phyloP scores from a whole-genome alignment of 2,888 invertebrate species.

The Colostygia pectinataria region DNA sequence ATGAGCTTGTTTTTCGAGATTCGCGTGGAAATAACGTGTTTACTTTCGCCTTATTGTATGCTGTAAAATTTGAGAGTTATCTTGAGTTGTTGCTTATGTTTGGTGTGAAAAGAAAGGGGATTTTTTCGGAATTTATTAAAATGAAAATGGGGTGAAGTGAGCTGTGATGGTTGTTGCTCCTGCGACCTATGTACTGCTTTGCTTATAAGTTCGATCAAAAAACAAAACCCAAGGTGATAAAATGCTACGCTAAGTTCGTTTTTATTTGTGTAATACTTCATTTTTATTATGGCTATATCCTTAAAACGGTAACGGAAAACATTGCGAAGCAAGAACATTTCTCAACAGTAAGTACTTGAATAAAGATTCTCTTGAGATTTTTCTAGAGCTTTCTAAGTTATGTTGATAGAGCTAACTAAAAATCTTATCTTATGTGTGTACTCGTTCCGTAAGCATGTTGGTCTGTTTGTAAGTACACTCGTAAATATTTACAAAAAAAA shows the following conservation, averaged over 20 bases:
- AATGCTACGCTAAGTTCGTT: neutral
- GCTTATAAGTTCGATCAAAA: too few relatives aligned
- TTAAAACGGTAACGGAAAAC: slow-evolving; percentile 4
- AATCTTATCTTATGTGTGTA: neutral
- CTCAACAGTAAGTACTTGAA: slow-evolving; percentile 9
- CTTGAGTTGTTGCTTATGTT: slow-evolving; percentile 22
- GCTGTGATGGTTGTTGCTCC: neutral
- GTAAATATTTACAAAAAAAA: too few relatives aligned
- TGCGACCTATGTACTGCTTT: too few relatives aligned
- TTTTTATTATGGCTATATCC: neutral
- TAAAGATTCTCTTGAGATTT: slow-evolving; percentile 5
- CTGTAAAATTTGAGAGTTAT: slow-evolving; percentile 21
- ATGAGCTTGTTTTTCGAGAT: slow-evolving; percentile 32
- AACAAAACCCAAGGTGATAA: too few relatives aligned
- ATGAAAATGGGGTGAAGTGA: slow-evolving; percentile 8
- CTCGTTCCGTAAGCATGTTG: neutral
- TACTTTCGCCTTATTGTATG: slow-evolving; percentile 22
- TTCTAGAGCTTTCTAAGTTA: slow-evolving; percentile 5
- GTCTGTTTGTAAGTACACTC: too few relatives aligned
- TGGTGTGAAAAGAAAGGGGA: slow-evolving; percentile 16
- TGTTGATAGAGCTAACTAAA: slow-evolving; percentile 15
- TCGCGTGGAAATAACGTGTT: slow-evolving; percentile 24
- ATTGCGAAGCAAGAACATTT: slow-evolving; percentile 4
- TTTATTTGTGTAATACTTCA: neutral
- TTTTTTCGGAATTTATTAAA: slow-evolving; percentile 15